Evolutionary conservation across 2,113 vertebrate species (phyloP).

Genomic region (Rhea pennata): DNA sequence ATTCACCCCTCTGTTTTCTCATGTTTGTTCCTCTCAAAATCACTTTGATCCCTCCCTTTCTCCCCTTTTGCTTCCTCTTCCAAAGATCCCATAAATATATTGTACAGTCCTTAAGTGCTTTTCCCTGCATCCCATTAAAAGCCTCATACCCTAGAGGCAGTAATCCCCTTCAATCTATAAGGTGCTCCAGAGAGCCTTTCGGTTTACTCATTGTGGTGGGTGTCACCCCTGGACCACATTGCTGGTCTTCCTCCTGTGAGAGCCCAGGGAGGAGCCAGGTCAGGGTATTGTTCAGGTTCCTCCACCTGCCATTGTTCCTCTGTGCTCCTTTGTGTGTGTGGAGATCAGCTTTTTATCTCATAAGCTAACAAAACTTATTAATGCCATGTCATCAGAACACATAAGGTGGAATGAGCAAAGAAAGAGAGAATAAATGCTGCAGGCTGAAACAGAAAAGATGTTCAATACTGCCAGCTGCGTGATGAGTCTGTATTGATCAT

Average conservation of each 20-base stretch:
- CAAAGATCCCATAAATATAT: not conserved
- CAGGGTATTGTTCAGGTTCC: not conserved
- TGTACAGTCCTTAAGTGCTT: not conserved
- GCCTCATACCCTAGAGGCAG: not conserved
- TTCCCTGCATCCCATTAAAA: not conserved
- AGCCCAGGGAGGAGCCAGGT: not conserved
- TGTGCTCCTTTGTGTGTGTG: not conserved
- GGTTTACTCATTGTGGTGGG: not conserved
- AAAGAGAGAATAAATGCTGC: constrained; percentile 21
- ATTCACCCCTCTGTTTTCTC: not conserved
- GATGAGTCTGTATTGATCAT: constrained; percentile 64
- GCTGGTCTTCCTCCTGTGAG: not conserved
- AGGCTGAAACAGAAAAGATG: constrained; percentile 32
- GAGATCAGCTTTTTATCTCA: not conserved
- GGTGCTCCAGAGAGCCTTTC: not conserved
- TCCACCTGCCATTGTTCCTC: not conserved
- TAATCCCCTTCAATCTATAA: not conserved
- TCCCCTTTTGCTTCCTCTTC: not conserved
- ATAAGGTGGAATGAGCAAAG: constrained; percentile 9
- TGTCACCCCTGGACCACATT: not conserved
- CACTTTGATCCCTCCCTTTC: not conserved
- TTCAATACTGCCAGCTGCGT: constrained; percentile 58
- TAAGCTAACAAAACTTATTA: not conserved
- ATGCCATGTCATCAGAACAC: constrained; percentile 24
- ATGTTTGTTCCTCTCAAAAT: not conserved